Conservation (phyloP, 1,140 invertebrate genomes). For the Neuroterus valhalla region DNA sequence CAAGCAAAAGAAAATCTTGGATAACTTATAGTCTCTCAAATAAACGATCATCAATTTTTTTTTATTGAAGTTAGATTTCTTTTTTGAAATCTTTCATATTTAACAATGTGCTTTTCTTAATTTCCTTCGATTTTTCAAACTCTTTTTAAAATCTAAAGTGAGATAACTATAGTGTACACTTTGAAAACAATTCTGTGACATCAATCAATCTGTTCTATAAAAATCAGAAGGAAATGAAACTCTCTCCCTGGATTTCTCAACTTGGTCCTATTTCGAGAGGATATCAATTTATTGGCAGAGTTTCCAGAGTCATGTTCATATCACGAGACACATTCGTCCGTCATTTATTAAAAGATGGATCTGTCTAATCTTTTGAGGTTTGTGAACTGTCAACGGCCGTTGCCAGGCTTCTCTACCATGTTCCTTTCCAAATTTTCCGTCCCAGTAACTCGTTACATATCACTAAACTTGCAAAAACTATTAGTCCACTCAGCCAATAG, state of each 20-base stretch:
- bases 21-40: no score
- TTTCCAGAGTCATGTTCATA: constrained; percentile 7
- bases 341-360: constrained; percentile 22
- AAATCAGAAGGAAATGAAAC: not conserved
- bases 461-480: constrained; percentile 1
- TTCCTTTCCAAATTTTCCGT: constrained; percentile 48
- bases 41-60: no score
- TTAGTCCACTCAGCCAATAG: not conserved
- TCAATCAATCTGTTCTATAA: not conserved
- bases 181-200: no score
- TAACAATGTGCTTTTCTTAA: no score
- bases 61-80: no score
- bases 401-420: constrained; percentile 47
- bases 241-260: constrained; percentile 29
- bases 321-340: constrained; percentile 11
- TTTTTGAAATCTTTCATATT: no score
- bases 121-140: no score
- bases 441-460: constrained; percentile 30
- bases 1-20: no score
- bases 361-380: constrained; percentile 55
- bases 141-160: no score
- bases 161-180: no score
- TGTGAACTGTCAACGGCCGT: constrained; percentile 60
- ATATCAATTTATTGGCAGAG: constrained; percentile 38
- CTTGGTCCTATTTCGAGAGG: constrained; percentile 37